Evolutionary conservation across 2,888 invertebrate genomes (phyloP).

Genomic region (Hofmannophila pseudospretella): DNA sequence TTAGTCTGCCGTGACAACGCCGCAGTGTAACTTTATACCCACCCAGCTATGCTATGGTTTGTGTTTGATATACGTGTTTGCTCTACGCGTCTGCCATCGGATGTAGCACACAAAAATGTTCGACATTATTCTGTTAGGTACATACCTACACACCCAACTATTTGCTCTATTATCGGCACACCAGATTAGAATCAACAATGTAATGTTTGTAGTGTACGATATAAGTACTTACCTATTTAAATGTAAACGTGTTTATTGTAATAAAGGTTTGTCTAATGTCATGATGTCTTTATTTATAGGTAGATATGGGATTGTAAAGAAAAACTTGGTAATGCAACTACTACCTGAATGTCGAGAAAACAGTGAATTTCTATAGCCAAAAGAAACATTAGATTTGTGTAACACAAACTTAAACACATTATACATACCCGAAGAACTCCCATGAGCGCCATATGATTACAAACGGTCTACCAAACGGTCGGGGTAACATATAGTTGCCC

Average conservation of each 20-base stretch:
- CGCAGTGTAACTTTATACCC: conserved; percentile 46
- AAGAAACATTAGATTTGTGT: conserved; percentile 43
- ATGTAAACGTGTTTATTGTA: no score
- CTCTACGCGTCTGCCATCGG: not conserved
- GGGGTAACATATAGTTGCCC: conserved; percentile 47
- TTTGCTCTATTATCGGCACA: no score
- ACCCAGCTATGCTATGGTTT: conserved; percentile 37
- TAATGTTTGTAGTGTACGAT: no score
- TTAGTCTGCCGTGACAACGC: conserved; percentile 49
- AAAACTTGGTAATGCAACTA: no score
- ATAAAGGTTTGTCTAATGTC: no score
- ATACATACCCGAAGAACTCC: conserved; percentile 45
- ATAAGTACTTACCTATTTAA: no score
- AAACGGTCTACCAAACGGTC: conserved; percentile 50
- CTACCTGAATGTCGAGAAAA: conserved; percentile 9
- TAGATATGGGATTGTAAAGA: no score
- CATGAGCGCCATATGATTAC: conserved; percentile 56
- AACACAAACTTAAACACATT: no score
- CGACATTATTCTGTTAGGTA: no score
- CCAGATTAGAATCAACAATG: no score
- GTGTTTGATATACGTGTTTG: conserved; percentile 21
- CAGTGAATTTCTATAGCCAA: conserved; percentile 35
- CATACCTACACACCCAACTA: no score
- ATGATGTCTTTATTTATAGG: no score
- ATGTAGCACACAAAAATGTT: not conserved